A percentile compares a stretch with the other conserved stretches of the same genome.
These are phyloP conservation scores for Pollenia amentaria DNA, from an alignment of 2,888 invertebrate genomes.

Conservation along the genomic window DNA sequence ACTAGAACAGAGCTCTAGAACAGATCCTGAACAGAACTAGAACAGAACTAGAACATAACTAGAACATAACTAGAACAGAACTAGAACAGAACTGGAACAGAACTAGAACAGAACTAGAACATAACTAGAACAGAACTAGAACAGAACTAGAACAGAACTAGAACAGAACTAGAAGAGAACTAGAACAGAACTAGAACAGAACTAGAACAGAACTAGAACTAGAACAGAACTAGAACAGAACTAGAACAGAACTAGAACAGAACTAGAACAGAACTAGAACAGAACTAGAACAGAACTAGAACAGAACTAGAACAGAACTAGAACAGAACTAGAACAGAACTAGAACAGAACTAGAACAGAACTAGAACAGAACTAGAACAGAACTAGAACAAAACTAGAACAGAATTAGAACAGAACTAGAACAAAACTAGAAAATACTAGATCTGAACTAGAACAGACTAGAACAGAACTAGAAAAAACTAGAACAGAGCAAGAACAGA, in stretches of 20 bases:
- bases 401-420: not conserved
- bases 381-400: not conserved
- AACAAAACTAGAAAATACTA: too few species aligned
- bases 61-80: not conserved
- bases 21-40: not conserved
- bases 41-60: not conserved
- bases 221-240: not conserved
- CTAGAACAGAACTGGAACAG: not conserved
- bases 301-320: too few species aligned
- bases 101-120: not conserved
- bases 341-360: too few species aligned
- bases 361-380: too few species aligned
- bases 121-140: not conserved
- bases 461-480: too few species aligned
- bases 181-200: not conserved
- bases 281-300: not conserved
- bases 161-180: not conserved
- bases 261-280: not conserved
- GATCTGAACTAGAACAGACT: too few species aligned
- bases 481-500: too few species aligned
- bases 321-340: too few species aligned
- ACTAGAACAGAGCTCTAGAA: not conserved
- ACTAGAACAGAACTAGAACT: not conserved
- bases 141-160: not conserved
- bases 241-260: not conserved